Conservation (phyloP, 2,797 vertebrate species). For the Chromobotia macracanthus region DNA sequence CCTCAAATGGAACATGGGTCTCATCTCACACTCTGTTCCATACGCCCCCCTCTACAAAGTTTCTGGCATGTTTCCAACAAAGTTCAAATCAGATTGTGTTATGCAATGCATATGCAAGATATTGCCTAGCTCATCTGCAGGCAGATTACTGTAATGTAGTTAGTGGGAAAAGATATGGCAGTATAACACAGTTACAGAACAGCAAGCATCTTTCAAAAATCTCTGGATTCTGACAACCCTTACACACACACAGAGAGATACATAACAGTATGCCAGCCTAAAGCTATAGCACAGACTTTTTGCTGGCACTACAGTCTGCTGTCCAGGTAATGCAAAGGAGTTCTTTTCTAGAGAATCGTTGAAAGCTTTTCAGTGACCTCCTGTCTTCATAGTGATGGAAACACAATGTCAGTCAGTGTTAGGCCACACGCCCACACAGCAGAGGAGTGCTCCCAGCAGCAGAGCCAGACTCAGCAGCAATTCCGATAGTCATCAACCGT, state of each 20-base stretch:
- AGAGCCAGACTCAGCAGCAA: conserved; percentile 12
- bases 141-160: conserved; percentile 79
- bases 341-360: conserved; percentile 30
- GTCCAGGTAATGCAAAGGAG: background rate
- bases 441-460: conserved; percentile 4
- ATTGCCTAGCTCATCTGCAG: conserved; percentile 68
- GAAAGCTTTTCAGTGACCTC: conserved; percentile 42
- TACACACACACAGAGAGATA: conserved; percentile 6
- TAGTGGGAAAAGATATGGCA: conserved; percentile 69
- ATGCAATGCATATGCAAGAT: conserved; percentile 69
- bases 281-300: conserved; percentile 1
- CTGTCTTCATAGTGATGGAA: conserved; percentile 6
- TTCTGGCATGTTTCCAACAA: conserved; percentile 52
- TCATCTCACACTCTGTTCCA: background rate
- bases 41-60: background rate
- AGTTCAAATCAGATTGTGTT: conserved; percentile 64
- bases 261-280: background rate
- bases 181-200: conserved; percentile 71
- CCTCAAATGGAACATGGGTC: conserved; percentile 7
- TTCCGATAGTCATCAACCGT: conserved; percentile 19
- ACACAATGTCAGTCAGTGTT: conserved; percentile 13
- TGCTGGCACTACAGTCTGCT: background rate
- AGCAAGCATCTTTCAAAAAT: conserved; percentile 59
- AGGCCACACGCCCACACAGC: conserved; percentile 14
- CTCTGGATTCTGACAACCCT: conserved; percentile 53